Percentiles rank a stretch among this genome's conserved stretches.
These are phyloP conservation scores for Clarias platycephalus DNA, from an alignment of 2,797 vertebrate species.

Conservation along the genomic window DNA sequence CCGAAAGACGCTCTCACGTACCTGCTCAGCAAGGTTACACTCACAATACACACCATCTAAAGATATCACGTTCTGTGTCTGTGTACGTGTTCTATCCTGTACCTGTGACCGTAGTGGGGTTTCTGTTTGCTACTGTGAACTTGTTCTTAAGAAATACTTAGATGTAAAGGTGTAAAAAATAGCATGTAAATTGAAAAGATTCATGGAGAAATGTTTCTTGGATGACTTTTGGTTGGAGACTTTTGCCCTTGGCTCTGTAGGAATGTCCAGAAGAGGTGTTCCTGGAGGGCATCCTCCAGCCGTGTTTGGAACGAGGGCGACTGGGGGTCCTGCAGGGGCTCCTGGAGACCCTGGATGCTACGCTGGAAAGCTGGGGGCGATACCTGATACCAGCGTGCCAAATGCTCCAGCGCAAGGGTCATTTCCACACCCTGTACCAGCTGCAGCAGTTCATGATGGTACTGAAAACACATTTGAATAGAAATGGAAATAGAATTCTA, in stretches of 20 bases:
- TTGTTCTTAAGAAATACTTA: background rate
- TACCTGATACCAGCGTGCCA: conserved; percentile 95
- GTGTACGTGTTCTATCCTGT: background rate
- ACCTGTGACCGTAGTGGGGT: background rate
- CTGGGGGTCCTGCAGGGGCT: conserved; percentile 84
- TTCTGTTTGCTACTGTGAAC: background rate
- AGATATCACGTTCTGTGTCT: background rate
- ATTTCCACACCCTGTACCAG: conserved; percentile 91
- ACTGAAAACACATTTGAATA: conserved; percentile 10
- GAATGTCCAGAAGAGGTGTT: conserved; percentile 91
- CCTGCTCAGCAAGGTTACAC: conserved; percentile 83
- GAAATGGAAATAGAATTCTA: background rate
- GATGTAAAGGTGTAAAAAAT: background rate
- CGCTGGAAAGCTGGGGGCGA: conserved; percentile 84
- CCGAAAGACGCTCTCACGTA: conserved; percentile 86
- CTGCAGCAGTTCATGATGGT: conserved; percentile 98
- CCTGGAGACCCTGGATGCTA: conserved; percentile 85
- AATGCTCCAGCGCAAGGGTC: conserved; percentile 86
- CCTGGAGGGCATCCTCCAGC: conserved; percentile 88
- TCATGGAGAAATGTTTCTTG: background rate
- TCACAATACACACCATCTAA: background rate
- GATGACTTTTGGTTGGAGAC: background rate
- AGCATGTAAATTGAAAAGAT: background rate
- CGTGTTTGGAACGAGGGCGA: conserved; percentile 84
- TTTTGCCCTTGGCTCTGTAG: conserved; percentile 62